Base-by-base conservation (phyloP, 2,797 vertebrate species). In the Odontamblyopus lacepedii region DNA sequence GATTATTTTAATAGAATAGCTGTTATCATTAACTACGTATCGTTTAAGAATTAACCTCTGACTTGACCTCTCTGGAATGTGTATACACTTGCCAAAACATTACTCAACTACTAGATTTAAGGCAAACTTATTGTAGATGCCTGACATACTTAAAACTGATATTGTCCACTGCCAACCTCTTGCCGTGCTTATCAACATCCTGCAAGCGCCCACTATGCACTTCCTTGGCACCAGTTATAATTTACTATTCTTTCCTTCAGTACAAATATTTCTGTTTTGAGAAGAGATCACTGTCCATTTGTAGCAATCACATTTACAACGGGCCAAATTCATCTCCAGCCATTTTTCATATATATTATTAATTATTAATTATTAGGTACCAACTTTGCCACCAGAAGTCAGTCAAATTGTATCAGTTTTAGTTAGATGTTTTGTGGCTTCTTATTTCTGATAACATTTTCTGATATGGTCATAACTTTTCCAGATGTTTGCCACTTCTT, bases 141-240 rank as follows among this genome's bases (percentile, higher is more conserved):
- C 57, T 30, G 27, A 13, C 26, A 30, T 60, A 30, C 26, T 60
- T 60, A 26, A 29, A 60, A 30, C 6, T 60, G 26, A 60, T 30
- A 16, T 29, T 60, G 27, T 13, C 27, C 57, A 13, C 15, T 16
- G 15, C 57, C 12, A 60, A 7, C 23, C 57, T 60, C 50, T 70
- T 64, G 15, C 41, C 48, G 51, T 69, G 69, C 86, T 90, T 92
- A 88, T 89, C 88, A 65, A 75, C 84, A 88, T 90, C 90, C 88
- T 88, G 89, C 80, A 87, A 85, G 75, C 79, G 78, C 80, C 48
- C 30, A 62, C 27, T 50, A 13, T 0, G 23, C n/a, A 19, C 18
- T 35, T 30, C 60, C 60, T n/a, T 3, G 18, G 18, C 29, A n/a
- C 15, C 23, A 59, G 8, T 3, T 19, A 32, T 2, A n/a, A 32